phyloP scores from a whole-genome alignment of 2,797 vertebrate genomes.

The Decapterus maruadsi region DNA sequence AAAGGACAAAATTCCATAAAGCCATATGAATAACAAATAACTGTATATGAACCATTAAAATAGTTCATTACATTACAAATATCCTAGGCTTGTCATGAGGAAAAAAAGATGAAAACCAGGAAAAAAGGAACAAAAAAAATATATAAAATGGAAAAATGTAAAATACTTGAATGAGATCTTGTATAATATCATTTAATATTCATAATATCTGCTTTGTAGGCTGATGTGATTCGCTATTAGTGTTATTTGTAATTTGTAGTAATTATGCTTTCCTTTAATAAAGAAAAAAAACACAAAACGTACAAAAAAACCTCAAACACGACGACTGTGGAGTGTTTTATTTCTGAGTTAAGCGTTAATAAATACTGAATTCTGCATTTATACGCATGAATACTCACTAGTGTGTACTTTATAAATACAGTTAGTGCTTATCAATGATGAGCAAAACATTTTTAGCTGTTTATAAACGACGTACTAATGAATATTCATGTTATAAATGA shows the following conservation, averaged over 20 bases:
- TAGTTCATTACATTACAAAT: slow-evolving; percentile 91
- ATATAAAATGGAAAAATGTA: slow-evolving; percentile 92
- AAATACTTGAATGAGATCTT: slow-evolving; percentile 99
- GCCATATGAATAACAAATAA: slow-evolving; percentile 85
- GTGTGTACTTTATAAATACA: no score
- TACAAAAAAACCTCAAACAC: slow-evolving; percentile 96
- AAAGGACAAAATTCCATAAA: slow-evolving; percentile 82
- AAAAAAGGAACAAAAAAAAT: slow-evolving; percentile 86
- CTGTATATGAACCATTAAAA: slow-evolving; percentile 90
- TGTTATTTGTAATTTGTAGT: slow-evolving; percentile 99
- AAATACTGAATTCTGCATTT: no score
- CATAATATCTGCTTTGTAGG: slow-evolving; percentile 99
- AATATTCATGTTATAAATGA: no score
- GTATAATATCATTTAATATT: slow-evolving; percentile 99
- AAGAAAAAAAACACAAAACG: slow-evolving; percentile 96
- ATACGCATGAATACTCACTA: no score
- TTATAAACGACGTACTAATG: no score
- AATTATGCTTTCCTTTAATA: slow-evolving; percentile 99
- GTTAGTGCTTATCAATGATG: no score
- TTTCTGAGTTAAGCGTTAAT: no score
- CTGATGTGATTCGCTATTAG: slow-evolving; percentile 99
- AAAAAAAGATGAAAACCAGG: slow-evolving; percentile 86
- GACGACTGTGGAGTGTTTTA: slow-evolving; percentile 45
- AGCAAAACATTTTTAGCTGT: no score
- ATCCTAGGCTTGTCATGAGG: slow-evolving; percentile 91